phyloP scores from a whole-genome alignment of 2,113 vertebrate genomes.

The Tichodroma muraria region DNA sequence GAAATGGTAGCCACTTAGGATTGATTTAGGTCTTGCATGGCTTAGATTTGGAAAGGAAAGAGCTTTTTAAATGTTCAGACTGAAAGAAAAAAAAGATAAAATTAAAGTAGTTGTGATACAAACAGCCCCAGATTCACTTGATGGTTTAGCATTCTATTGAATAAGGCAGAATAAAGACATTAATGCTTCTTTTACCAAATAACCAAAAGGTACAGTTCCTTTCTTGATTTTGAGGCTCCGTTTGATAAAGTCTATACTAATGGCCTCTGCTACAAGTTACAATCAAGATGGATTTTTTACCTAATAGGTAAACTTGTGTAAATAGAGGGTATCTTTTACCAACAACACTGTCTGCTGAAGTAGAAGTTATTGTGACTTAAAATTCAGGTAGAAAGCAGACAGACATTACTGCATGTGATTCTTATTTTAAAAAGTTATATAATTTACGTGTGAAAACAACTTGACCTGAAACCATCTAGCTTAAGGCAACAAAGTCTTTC shows the following conservation, averaged over 20 bases:
- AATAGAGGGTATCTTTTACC: background rate
- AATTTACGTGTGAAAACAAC: background rate
- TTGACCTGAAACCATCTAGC: background rate
- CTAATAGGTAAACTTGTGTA: background rate
- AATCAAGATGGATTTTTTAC: background rate
- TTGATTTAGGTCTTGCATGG: constrained; percentile 55
- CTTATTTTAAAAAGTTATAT: background rate
- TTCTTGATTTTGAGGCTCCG: background rate
- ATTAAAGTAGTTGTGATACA: constrained; percentile 46
- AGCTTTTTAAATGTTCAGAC: constrained; percentile 30
- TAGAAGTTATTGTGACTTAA: background rate
- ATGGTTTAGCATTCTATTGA: background rate
- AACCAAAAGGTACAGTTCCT: background rate
- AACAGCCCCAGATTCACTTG: background rate
- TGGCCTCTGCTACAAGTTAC: background rate
- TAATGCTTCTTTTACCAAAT: background rate
- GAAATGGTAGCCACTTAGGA: constrained; percentile 63
- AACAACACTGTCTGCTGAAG: background rate
- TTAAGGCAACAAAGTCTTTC: background rate
- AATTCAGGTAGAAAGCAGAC: background rate
- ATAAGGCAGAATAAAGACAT: background rate
- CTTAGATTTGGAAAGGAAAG: constrained; percentile 57
- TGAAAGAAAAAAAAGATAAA: background rate
- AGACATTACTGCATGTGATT: background rate
- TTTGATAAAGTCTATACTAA: background rate